Base-by-base conservation (phyloP, 2,113 vertebrate genomes). In the Capreolus pygargus region DNA sequence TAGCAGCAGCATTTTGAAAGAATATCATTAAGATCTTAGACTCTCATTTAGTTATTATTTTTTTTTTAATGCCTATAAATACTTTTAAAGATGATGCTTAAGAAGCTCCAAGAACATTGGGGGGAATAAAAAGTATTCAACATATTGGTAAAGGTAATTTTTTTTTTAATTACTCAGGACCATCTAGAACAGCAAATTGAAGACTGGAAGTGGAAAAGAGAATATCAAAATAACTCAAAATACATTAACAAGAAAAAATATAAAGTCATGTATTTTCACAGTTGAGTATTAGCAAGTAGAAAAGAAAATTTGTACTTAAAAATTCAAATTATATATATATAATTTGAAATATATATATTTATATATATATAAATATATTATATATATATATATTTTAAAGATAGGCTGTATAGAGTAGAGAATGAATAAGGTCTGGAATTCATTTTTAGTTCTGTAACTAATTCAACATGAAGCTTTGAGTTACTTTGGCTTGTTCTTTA, bases 71-170 rank as follows among this genome's bases (percentile, higher is more conserved):
- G 3, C 25, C 52, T 86, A 1, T 21, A 64, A 92, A 96, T 84
- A 81, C 25, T 70, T 92, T 58, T 30, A 33, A 2, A 94, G 92
- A 30, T 84, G 17, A 58, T 54, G 10, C 45, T 84, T 6, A 88
- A 81, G 78, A 52, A 85, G 79, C 16, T 55, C 33, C 25, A 81
- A 94, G 13, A 9, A 43, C 15, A 23, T 12, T 83, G 47, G 85
- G 70, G 36, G 36, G 36, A 57, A 61, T 82, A 60, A 89, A 64
- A 64, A 50, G 47, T 5, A 81, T 36, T 86, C 55, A 60, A 87
- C 1, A 84, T 45, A 81, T 94, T 95, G 55, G 79, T 95, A 90
- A 88, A 94, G 45, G 57, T 87, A n/a, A 93, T 91, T 86, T 96
- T 4, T 27, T 67, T 78, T 74, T 11, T 1, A 25, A 16, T 85